A percentile compares a stretch with the other conserved stretches of the same genome.
phyloP scores from a whole-genome alignment of 2,797 vertebrate genomes.

The Typhlichthys eigenmanni region DNA sequence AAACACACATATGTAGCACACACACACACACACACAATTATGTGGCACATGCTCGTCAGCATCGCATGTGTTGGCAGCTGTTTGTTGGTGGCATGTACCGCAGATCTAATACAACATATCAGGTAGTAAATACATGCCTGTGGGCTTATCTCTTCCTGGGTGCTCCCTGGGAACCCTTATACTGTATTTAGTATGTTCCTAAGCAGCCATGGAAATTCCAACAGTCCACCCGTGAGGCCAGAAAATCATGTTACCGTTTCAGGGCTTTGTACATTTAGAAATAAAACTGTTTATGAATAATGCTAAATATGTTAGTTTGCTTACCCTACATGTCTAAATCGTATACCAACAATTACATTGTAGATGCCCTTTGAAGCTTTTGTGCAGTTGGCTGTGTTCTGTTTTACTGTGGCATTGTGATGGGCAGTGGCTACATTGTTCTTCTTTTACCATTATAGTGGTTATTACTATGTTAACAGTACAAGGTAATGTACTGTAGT shows the following conservation, averaged over 20 bases:
- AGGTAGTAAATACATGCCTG: conserved; percentile 56
- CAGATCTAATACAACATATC: conserved; percentile 55
- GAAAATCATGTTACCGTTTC: not conserved
- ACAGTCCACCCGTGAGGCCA: too few relatives aligned
- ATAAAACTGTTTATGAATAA: not conserved
- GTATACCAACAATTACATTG: too few relatives aligned
- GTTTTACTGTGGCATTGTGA: too few relatives aligned
- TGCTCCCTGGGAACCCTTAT: conserved; percentile 53
- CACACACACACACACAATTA: not conserved
- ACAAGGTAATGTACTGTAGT: conserved; percentile 19
- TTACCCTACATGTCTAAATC: too few relatives aligned
- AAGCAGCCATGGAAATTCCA: conserved; percentile 42
- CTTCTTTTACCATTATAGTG: too few relatives aligned
- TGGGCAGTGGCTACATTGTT: too few relatives aligned
- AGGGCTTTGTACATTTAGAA: not conserved
- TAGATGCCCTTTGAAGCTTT: too few relatives aligned
- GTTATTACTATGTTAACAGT: too few relatives aligned
- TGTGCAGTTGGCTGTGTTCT: too few relatives aligned
- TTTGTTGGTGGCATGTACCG: conserved; percentile 49
- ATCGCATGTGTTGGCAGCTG: conserved; percentile 60
- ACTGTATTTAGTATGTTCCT: conserved; percentile 58
- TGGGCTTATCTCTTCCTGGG: conserved; percentile 53
- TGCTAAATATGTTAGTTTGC: too few relatives aligned
- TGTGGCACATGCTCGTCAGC: conserved; percentile 27
- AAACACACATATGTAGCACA: too few relatives aligned